Evolutionary conservation across 2,888 invertebrate genomes (phyloP).

Genomic region (Dilophus febrilis): DNA sequence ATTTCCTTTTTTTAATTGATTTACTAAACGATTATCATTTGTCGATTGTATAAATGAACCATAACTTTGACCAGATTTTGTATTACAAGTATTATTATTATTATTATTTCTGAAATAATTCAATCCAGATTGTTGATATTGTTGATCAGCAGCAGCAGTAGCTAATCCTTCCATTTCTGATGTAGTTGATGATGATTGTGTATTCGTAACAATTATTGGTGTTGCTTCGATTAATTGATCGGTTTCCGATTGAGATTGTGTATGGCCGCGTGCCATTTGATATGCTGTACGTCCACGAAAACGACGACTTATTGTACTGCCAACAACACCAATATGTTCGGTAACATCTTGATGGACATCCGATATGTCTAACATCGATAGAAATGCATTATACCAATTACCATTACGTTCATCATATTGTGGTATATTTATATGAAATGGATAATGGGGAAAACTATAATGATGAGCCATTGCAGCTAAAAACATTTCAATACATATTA

Average conservation of each 20-base stretch:
- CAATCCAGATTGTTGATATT: conserved; percentile 8
- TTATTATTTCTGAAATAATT: neutral
- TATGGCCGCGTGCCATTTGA: conserved; percentile 50
- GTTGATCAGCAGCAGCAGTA: conserved; percentile 8
- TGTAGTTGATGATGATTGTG: conserved; percentile 12
- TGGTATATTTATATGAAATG: conserved; percentile 47
- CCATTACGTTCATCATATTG: conserved; percentile 29
- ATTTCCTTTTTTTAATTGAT: neutral
- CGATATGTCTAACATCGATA: conserved; percentile 93
- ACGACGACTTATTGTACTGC: conserved; percentile 58
- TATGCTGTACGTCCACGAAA: conserved; percentile 63
- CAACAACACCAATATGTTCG: conserved; percentile 82
- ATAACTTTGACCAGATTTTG: neutral
- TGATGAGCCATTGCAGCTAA: conserved; percentile 89
- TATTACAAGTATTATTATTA: neutral
- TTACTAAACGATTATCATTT: neutral
- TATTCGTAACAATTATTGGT: conserved; percentile 11
- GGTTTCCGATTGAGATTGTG: conserved; percentile 34
- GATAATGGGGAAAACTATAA: conserved; percentile 88
- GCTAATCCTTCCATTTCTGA: no score
- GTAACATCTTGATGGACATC: conserved; percentile 85
- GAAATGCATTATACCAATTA: conserved; percentile 59
- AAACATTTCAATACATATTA: conserved; percentile 97
- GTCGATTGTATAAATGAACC: neutral
- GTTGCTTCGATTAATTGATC: conserved; percentile 25